These are phyloP conservation scores for Metacarcinus magister DNA, from an alignment of 2,888 invertebrate genomes.

Conservation along the genomic window DNA sequence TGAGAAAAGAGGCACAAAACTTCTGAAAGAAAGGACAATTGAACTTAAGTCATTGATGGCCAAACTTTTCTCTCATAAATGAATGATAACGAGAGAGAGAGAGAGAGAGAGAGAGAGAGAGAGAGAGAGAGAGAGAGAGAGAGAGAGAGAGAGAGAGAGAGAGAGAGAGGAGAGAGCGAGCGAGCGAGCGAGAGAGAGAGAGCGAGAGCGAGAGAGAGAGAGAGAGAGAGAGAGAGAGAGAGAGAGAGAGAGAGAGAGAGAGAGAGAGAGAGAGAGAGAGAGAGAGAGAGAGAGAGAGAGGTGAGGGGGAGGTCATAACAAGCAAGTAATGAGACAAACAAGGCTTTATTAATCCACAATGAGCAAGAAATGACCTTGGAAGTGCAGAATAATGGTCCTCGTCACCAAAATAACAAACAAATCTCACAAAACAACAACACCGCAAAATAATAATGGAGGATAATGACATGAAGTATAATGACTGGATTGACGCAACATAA, in stretches of 20 bases:
- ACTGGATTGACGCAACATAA: too few species aligned
- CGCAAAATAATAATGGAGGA: too few species aligned
- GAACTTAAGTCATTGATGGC: conserved; percentile 28
- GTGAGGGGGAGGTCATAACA: too few species aligned
- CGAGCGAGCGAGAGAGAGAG: not conserved
- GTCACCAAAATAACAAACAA: too few species aligned
- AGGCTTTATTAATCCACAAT: too few species aligned
- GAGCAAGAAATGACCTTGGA: too few species aligned
- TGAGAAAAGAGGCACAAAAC: not conserved
- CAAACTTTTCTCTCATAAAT: conserved; percentile 11
- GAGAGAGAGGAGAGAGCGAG: not conserved
- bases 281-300: too few species aligned
- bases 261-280: not conserved
- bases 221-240: not conserved
- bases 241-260: not conserved
- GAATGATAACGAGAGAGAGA: not conserved
- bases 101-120: conserved; percentile 39
- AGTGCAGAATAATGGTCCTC: too few species aligned
- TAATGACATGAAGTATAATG: too few species aligned
- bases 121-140: conserved; percentile 39
- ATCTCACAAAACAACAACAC: too few species aligned
- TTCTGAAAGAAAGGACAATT: not conserved
- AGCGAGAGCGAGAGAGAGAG: conserved; percentile 3
- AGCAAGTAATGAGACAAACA: too few species aligned
- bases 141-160: conserved; percentile 21